Percentiles rank a stretch among this genome's conserved stretches.
Conservation (phyloP, 2,797 vertebrate genomes). For the Halcyon badia region DNA sequence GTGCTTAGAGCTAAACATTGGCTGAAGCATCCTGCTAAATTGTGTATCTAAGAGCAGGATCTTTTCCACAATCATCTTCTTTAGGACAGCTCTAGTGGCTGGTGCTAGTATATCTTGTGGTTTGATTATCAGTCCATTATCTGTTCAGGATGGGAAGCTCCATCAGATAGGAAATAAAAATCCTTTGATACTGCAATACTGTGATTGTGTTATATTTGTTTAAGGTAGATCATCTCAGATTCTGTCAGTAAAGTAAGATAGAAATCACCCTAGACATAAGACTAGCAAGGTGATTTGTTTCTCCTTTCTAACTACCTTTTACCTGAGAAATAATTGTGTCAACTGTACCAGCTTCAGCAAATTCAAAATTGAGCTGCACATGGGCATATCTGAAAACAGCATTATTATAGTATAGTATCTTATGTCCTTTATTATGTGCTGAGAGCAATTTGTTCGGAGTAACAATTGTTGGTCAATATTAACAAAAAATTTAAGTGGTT, state of each 20-base stretch:
- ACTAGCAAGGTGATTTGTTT: background rate
- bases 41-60: background rate
- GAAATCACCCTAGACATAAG: background rate
- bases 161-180: background rate
- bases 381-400: rapidly evolving
- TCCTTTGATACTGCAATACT: background rate
- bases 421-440: background rate
- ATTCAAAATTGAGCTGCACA: background rate
- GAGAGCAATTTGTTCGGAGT: background rate
- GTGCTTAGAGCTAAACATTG: background rate
- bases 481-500: background rate
- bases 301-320: background rate
- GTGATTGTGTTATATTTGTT: background rate
- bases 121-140: background rate
- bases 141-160: background rate
- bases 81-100: background rate
- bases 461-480: background rate
- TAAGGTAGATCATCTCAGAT: background rate
- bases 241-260: background rate
- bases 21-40: background rate
- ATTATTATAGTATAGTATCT: background rate
- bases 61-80: background rate
- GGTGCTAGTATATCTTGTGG: background rate
- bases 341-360: background rate
- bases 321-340: background rate